Percentiles rank a stretch among this genome's conserved stretches.
phyloP scores from a whole-genome alignment of 1,140 invertebrate genomes.

The Euschistus heros region DNA sequence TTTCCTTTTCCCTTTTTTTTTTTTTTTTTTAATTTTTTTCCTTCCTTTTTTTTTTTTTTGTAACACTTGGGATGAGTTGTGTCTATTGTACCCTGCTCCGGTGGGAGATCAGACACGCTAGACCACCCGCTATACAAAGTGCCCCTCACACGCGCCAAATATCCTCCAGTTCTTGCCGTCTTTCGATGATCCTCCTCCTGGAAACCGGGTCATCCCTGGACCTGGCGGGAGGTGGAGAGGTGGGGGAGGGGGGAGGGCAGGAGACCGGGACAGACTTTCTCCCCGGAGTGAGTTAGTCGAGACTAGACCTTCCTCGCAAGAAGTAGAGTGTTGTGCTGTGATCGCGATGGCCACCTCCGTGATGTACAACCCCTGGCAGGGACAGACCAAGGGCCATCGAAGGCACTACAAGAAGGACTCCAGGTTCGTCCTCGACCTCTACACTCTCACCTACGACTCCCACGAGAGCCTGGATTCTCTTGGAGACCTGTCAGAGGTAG shows the following conservation, averaged over 20 bases:
- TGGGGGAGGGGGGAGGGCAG: slow-evolving; percentile 55
- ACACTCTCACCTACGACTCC: slow-evolving; percentile 71
- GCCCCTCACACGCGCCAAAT: too few relatives aligned
- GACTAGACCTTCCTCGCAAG: background rate
- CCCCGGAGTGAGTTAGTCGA: background rate
- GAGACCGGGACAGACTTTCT: background rate
- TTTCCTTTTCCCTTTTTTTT: too few relatives aligned
- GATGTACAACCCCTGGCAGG: slow-evolving; percentile 28
- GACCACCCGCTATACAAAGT: too few relatives aligned
- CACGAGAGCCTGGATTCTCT: slow-evolving; percentile 54
- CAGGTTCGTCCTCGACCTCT: slow-evolving; percentile 66
- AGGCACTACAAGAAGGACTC: slow-evolving; percentile 79
- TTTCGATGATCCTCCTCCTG: too few relatives aligned
- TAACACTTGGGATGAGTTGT: too few relatives aligned
- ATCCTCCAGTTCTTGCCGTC: too few relatives aligned
- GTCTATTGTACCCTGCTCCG: too few relatives aligned
- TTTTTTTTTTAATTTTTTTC: too few relatives aligned
- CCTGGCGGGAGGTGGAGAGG: slow-evolving; percentile 76
- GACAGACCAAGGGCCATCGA: slow-evolving; percentile 25
- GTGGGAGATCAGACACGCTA: too few relatives aligned
- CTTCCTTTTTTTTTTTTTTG: too few relatives aligned
- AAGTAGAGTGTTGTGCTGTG: background rate
- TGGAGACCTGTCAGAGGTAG: slow-evolving; percentile 30
- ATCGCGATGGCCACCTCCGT: slow-evolving; percentile 28
- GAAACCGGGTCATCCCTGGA: slow-evolving; percentile 72